Base-by-base conservation (phyloP, 1,140 invertebrate genomes). In the Triops cancriformis region DNA sequence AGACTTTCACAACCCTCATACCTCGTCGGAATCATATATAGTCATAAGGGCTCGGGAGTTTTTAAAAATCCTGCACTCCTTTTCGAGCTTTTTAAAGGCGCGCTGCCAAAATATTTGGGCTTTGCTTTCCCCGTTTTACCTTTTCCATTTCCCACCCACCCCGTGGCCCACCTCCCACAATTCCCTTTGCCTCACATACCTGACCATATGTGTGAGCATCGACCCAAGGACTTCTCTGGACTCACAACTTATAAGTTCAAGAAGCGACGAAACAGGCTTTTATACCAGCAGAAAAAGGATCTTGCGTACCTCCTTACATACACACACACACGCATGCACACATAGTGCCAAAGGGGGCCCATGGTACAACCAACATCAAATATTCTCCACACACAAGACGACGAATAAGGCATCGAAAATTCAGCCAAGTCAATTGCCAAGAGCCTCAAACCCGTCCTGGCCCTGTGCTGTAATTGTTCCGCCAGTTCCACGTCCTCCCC, bases 391-490 rank as follows among this genome's bases (percentile, higher is more conserved):
- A 37, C 31, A 37, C 2, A 37, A 37, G 31, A 37, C 31, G 31
- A 64, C 51, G 23, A 64, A 64, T 64, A 64, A 64, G 51, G 51
- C 51, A 64, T 64, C 51, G n/a, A 64, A 64, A 64, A n/a, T 64
- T 64, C 51, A n/a, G n/a, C n/a, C n/a, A n/a, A n/a, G n/a, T n/a
- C n/a, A n/a, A n/a, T n/a, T 64, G 18, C 51, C 51, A n/a, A 37
- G 31, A 74, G 23, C 26, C 26, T 11, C 73, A 26, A 72, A 74
- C 37, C 73, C 26, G 37, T 28, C 26, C 18, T 74, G 73, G n/a
- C 23, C 4, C 73, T 6, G 37, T 74, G 73, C 73, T 41, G 14
- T 74, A 37, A 37, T 74, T 28, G 27, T 5, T 74, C 27, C 73
- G 73, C 31, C 27, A 27, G 18, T 74, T 26, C 73, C 5, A 26